Conservation (phyloP, 1,140 invertebrate species). For the Tetragnatha versicolor region DNA sequence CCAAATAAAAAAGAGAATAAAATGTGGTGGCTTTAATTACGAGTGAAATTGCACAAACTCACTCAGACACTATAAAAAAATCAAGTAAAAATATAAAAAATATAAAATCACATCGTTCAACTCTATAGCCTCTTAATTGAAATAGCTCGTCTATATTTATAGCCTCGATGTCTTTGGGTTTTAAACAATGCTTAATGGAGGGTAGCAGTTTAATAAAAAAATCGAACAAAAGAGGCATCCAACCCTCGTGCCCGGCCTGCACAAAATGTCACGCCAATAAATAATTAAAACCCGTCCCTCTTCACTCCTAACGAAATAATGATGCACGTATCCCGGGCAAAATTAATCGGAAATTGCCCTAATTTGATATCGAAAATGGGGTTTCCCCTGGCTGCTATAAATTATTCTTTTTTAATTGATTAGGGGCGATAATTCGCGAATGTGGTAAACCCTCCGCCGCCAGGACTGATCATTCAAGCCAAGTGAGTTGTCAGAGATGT, state of each 20-base stretch:
- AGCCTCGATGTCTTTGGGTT: neutral
- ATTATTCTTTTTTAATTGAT: constrained; percentile 53
- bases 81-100: too few relatives aligned
- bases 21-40: too few relatives aligned
- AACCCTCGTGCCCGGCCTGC: neutral
- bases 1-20: too few relatives aligned
- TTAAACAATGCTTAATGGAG: neutral
- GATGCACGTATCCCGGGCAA: constrained; percentile 22
- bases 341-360: constrained; percentile 40
- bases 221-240: neutral
- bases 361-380: constrained; percentile 51
- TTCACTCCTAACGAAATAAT: constrained; percentile 36
- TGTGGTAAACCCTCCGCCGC: constrained; percentile 5
- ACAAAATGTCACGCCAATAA: constrained; percentile 40
- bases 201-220: neutral
- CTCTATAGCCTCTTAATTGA: neutral
- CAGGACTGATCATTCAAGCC: constrained; percentile 36
- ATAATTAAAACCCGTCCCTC: constrained; percentile 37
- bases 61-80: too few relatives aligned
- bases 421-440: constrained; percentile 27
- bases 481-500: constrained; percentile 48
- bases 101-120: neutral
- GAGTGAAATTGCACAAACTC: too few relatives aligned
- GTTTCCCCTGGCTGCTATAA: constrained; percentile 24
- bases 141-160: neutral